Evolutionary conservation across 2,113 vertebrate species (phyloP), one percentile per base, ranked within the genome.

Genomic region (Perccottus glenii): DNA sequence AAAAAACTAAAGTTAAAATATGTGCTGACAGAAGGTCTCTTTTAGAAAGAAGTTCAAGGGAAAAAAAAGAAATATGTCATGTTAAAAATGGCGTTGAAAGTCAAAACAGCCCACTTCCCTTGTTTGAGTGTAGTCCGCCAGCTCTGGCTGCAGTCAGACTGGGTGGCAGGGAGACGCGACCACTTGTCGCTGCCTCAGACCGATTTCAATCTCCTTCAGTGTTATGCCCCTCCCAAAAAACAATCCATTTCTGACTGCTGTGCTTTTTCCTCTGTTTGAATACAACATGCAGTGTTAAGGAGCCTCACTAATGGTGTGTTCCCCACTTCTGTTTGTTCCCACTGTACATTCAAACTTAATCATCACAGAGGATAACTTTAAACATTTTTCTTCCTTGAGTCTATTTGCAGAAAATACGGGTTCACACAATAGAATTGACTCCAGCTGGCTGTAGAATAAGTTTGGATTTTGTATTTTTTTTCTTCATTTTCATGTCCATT

Each of bases 81-180:
- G 81, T 85, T 90, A 92, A 90, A 91, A 88, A 88, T 86, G 89
- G 81, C 86, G 72, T 84, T 80, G 73, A 75, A 83, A 87, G 90
- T 90, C 84, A 88, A 92, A 93, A 93, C 90, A 91, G 80, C 63
- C 81, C 70, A 90, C 90, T 91, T 92, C 92, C 92, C 87, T 76
- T 80, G 74, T 87, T 82, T 75, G 65, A 82, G 78, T 88, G 79
- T 40, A 63, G 80, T 67, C 78, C 85, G 87, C 71, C 82, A 64
- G 77, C 75, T 35, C 60, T 32, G 81, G 74, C 77, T 71, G 83
- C 80, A 81, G 89, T 87, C 89, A 92, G 92, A 92, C 92, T 90
- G 92, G 89, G 91, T 91, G 91, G 90, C 90, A 92, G 88, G 86
- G 91, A 93, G 92, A 93, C 91, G 93, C 90, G 90, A 93, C 91